Evolutionary conservation across 1,140 invertebrate species (phyloP).

Genomic region (Macrosteles quadrilineatus): DNA sequence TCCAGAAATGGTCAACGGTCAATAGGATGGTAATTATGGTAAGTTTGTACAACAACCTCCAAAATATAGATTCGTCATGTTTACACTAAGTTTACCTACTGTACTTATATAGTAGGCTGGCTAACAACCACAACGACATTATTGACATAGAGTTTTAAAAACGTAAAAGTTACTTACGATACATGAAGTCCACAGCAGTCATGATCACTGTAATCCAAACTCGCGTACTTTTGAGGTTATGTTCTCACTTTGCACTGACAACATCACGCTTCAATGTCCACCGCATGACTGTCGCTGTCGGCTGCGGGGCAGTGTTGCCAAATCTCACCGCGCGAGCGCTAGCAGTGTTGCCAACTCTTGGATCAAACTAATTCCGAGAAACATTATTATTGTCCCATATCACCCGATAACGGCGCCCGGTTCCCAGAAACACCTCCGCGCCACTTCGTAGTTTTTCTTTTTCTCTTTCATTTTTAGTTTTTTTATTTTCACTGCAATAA

Average conservation of each 20-base stretch:
- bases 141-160: no score
- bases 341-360: background rate
- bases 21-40: no score
- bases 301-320: background rate
- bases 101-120: background rate
- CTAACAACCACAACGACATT: background rate
- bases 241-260: background rate
- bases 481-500: no score
- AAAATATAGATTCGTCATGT: background rate
- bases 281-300: constrained; percentile 6
- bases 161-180: constrained; percentile 14
- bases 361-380: constrained; percentile 4
- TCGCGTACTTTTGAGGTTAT: background rate
- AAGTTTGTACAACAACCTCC: background rate
- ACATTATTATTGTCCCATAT: constrained; percentile 13
- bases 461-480: no score
- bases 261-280: background rate
- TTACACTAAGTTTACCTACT: background rate
- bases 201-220: background rate
- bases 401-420: background rate
- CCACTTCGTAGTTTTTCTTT: no score
- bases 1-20: no score
- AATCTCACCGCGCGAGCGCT: background rate
- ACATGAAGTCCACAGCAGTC: constrained; percentile 17
- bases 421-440: no score